Base-by-base conservation (phyloP, 2,888 invertebrate species). In the Girardia tigrina region DNA sequence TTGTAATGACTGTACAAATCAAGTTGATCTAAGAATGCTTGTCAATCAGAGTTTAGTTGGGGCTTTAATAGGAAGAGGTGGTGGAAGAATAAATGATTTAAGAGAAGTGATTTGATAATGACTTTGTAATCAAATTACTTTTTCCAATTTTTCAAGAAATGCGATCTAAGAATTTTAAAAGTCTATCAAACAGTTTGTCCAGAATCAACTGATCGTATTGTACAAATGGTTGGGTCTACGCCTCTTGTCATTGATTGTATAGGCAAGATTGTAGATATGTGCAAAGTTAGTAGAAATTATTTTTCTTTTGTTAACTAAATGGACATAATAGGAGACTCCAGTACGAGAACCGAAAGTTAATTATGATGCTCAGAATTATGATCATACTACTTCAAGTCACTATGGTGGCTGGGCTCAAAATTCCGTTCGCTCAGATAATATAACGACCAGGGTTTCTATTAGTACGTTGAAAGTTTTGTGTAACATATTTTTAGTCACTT, bases 31-130 rank as follows among this genome's bases (percentile, higher is more conserved):
- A 76, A 90, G 95, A 80, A 89, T 97, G 87, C 87, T 98, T 82
- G 92, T 98, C 78, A 97, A 98, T 84, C 94, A 95, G 86, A 94
- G 94, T 83, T 90, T 95, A 82, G 97, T 97, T 73, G 98, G 98
- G 75, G 95, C 94, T 85, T 91, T 98, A 83, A 98, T 98, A 85
- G 98, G 97, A 78, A 92, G 93, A 85, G 92, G 90, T 78, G 98
- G 98, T 74, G 88, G 90, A 81, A 94, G 95, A 87, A 97, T 98
- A 85, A 97, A 97, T 87, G 97, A 98, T 86, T 88, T 98, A 74
- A 88, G 97, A 82, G 95, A 97, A 56, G 56, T 56, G 23, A 56
- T 56, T 6, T 8, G 23, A 12, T 8, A 8, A 12, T 36, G 8
- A 36, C 16, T 36, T 16, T 8, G 8, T 36, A 16, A 36, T 36